Percentiles rank a stretch among this genome's conserved stretches.
Conservation (phyloP, 2,797 vertebrate species). For the Lithobates sylvaticus region DNA sequence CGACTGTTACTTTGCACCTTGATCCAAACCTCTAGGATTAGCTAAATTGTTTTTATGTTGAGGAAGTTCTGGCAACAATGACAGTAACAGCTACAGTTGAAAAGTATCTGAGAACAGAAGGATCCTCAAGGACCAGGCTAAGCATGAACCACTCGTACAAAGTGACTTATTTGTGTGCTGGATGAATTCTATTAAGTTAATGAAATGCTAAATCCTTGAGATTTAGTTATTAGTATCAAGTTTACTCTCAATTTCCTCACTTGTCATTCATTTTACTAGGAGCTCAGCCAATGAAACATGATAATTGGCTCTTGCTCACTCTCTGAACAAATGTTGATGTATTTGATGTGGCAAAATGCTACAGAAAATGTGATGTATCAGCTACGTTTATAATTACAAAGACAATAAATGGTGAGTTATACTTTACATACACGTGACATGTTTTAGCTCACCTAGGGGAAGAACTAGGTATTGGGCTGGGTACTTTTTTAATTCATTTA, state of each 20-base stretch:
- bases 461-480: not conserved
- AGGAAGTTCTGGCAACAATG: not conserved
- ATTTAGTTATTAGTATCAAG: slow-evolving; percentile 25
- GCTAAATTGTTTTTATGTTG: not conserved
- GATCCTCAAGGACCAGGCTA: not conserved
- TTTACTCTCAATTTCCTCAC: slow-evolving; percentile 41
- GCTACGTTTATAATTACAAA: not conserved
- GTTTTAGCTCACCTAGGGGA: not conserved
- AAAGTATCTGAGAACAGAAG: not conserved
- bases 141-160: not conserved
- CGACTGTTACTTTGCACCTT: too few species aligned
- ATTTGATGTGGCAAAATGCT: not conserved
- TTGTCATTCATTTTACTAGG: slow-evolving; percentile 39
- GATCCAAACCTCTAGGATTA: not conserved
- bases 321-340: not conserved
- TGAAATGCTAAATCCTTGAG: slow-evolving; percentile 5
- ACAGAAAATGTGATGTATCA: not conserved
- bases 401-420: not conserved
- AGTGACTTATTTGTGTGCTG: not conserved
- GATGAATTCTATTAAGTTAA: not conserved
- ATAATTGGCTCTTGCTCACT: not conserved
- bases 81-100: not conserved
- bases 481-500: too few species aligned
- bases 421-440: not conserved
- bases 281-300: slow-evolving; percentile 10